These are phyloP conservation scores for Metridium senile DNA, from an alignment of 92 coral and sea anemone genomes.

Conservation along the genomic window DNA sequence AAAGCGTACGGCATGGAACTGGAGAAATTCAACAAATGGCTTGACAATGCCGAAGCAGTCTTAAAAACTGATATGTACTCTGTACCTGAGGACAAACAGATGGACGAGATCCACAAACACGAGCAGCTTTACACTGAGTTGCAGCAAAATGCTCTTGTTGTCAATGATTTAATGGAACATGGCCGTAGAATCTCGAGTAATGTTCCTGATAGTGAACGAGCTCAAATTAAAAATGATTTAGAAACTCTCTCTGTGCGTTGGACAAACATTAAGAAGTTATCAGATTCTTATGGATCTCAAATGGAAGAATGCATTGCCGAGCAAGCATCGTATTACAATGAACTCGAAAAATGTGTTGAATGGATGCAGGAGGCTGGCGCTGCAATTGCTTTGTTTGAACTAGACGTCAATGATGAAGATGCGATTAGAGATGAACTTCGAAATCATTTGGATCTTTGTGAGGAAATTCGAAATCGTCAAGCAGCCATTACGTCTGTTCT, in stretches of 20 bases:
- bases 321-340: slow-evolving; percentile 85
- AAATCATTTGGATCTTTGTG: slow-evolving; percentile 63
- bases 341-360: slow-evolving; percentile 81
- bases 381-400: slow-evolving; percentile 54
- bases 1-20: slow-evolving; percentile 53
- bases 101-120: slow-evolving; percentile 77
- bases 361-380: slow-evolving; percentile 93
- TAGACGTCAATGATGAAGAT: slow-evolving; percentile 40
- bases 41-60: slow-evolving; percentile 66
- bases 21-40: slow-evolving; percentile 71
- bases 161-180: slow-evolving; percentile 48
- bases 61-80: slow-evolving; percentile 81
- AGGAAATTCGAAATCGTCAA: slow-evolving; percentile 55
- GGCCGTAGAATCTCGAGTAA: slow-evolving; percentile 48
- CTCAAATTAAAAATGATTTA: slow-evolving; percentile 47
- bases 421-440: slow-evolving; percentile 56
- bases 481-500: slow-evolving; percentile 60
- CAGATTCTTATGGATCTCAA: slow-evolving; percentile 65
- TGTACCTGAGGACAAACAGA: slow-evolving; percentile 89
- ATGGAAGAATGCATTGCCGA: slow-evolving; percentile 90
- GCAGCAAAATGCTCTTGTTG: slow-evolving; percentile 64
- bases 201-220: slow-evolving; percentile 53
- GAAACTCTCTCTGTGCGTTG: slow-evolving; percentile 68
- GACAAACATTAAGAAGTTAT: slow-evolving; percentile 67
- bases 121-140: slow-evolving; percentile 74